Conservation (phyloP, 2,113 vertebrate genomes). For the Myocastor coypus region DNA sequence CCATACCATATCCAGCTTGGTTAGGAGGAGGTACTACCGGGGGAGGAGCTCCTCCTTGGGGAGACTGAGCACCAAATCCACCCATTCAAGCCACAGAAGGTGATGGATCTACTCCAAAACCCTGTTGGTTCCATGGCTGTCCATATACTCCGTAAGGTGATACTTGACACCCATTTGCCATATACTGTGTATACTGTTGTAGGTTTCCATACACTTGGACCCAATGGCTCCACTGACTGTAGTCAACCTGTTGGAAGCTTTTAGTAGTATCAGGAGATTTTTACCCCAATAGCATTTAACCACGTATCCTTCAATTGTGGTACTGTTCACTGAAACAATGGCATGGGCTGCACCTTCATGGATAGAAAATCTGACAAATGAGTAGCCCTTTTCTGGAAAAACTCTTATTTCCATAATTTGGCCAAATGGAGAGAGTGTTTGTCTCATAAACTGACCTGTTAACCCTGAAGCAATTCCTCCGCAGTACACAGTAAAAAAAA, state of each 20-base stretch:
- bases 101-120: slow-evolving; percentile 97
- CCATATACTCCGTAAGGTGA: slow-evolving; percentile 96
- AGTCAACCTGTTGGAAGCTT: slow-evolving; percentile 97
- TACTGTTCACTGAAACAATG: slow-evolving; percentile 98
- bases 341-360: slow-evolving; percentile 99
- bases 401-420: slow-evolving; percentile 99
- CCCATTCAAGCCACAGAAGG: slow-evolving; percentile 97
- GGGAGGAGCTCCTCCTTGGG: slow-evolving; percentile 93
- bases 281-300: slow-evolving; percentile 99
- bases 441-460: slow-evolving; percentile 97
- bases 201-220: slow-evolving; percentile 96
- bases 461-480: slow-evolving; percentile 97
- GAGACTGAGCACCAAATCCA: slow-evolving; percentile 95
- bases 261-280: slow-evolving; percentile 97
- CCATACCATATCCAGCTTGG: slow-evolving; percentile 97
- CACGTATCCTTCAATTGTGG: slow-evolving; percentile 96
- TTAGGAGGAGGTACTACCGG: slow-evolving; percentile 93
- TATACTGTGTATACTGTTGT: slow-evolving; percentile 96
- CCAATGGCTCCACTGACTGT: slow-evolving; percentile 98
- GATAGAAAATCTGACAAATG: slow-evolving; percentile 98
- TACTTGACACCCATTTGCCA: slow-evolving; percentile 98
- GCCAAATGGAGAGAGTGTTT: slow-evolving; percentile 97
- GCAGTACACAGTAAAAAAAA: slow-evolving; percentile 98
- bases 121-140: slow-evolving; percentile 98
- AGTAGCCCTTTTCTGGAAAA: slow-evolving; percentile 99